Evolutionary conservation across 2,113 vertebrate genomes (phyloP), one percentile per base, ranked within the genome.

Genomic region (Takifugu flavidus): DNA sequence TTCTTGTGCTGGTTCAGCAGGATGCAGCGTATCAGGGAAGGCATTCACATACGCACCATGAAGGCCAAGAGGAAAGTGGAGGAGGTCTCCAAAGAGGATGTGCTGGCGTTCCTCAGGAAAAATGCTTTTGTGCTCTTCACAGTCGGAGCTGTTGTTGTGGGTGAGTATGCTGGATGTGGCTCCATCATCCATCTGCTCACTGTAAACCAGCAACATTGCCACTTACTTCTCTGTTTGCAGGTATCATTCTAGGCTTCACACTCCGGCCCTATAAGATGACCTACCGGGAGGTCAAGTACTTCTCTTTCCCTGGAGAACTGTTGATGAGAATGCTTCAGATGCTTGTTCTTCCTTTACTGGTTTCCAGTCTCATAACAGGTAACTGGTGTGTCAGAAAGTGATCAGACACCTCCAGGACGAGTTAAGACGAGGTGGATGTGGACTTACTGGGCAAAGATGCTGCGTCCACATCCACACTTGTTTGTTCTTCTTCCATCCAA

Each of bases 321-420:
- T 84, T 98, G 62, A 98, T 98, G 96, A 90, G 96, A 66, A 98
- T 98, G 96, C 87, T 98, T 26, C 96, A 98, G 89, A 98, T 98
- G 96, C 68, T 98, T 53, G 96, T 98, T 74, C 88, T 98, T 51
- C 96, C 96, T 0, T 91, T 98, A 44, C 91, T 98, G 34, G 49
- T 89, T 59, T 98, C 95, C 90, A 98, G 96, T 87, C 91, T 98
- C 34, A 93, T 98, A 79, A 98, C 96, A 95, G 96, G 96, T 98
- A 92, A 39, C 5, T 39, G 34, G 34, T 39, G 34, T 3, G 20
- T 20, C 20, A 20, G 20, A 20, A 20, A 20, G 20, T 20, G 20
- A 20, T 20, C 7, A 1, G 29, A 6, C 29, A 6, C 29, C 29
- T 31, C 29, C 29, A 39, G 34, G 34, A 7, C 4, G 31, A 34